phyloP scores from a whole-genome alignment of 1,140 invertebrate genomes.

The Drosophila ficusphila region DNA sequence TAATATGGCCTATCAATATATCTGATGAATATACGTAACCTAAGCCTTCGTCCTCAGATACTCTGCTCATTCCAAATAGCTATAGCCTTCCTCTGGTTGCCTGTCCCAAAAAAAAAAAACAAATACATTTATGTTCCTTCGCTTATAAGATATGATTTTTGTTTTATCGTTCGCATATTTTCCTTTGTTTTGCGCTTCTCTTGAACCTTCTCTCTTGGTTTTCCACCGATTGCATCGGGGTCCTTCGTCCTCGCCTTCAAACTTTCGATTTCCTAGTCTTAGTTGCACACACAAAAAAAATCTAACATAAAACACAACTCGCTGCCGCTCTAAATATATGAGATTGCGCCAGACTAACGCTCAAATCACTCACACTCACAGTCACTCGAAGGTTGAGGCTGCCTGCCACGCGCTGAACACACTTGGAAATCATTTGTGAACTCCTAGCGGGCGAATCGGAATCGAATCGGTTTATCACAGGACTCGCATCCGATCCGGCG shows the following conservation, averaged over 20 bases:
- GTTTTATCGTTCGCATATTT: slow-evolving; percentile 10
- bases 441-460: neutral
- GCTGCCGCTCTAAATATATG: slow-evolving; percentile 56
- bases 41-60: neutral
- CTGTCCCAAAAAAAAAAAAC: slow-evolving; percentile 24
- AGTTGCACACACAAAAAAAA: slow-evolving; percentile 17
- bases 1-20: slow-evolving; percentile 79
- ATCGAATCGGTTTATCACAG: slow-evolving; percentile 10
- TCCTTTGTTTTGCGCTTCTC: slow-evolving; percentile 4
- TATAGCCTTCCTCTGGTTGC: neutral
- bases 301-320: slow-evolving; percentile 27
- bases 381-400: slow-evolving; percentile 6
- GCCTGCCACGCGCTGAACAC: slow-evolving; percentile 37
- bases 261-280: neutral
- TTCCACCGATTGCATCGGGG: slow-evolving; percentile 46
- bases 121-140: slow-evolving; percentile 23
- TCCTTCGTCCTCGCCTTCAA: neutral
- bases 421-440: slow-evolving; percentile 21
- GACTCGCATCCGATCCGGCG: slow-evolving; percentile 21
- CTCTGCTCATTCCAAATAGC: neutral
- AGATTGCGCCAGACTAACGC: slow-evolving; percentile 58
- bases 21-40: slow-evolving; percentile 45
- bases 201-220: slow-evolving; percentile 11
- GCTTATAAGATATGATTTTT: slow-evolving; percentile 43
- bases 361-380: slow-evolving; percentile 33